Evolutionary conservation across 2,888 invertebrate species (phyloP).

Genomic region (Oscheius sp.): DNA sequence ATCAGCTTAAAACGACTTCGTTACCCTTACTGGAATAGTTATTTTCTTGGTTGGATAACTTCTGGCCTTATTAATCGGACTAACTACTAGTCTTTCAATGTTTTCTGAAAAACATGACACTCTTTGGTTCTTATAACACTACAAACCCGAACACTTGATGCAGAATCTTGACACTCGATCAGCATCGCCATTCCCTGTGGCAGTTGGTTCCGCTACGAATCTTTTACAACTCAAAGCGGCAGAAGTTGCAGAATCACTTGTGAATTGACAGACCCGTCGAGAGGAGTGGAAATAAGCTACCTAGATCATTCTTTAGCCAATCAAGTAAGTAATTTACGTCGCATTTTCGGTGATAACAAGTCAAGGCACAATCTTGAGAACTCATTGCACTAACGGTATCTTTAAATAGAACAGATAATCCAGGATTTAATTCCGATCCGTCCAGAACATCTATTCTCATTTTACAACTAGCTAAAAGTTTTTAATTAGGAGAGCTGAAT

Average conservation of each 20-base stretch:
- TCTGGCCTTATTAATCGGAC: not conserved
- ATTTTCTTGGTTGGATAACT: not conserved
- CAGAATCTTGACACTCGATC: conserved; percentile 16
- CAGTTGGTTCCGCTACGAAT: conserved; percentile 16
- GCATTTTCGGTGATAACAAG: conserved; percentile 12
- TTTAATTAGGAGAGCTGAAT: not conserved
- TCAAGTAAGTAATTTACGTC: conserved; percentile 1
- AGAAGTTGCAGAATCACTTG: not conserved
- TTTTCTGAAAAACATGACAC: not conserved
- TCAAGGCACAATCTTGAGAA: conserved; percentile 4
- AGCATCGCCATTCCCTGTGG: conserved; percentile 16
- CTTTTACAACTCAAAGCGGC: conserved; percentile 4
- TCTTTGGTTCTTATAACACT: too few species aligned
- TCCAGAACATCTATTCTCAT: conserved; percentile 10
- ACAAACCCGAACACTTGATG: conserved; percentile 7
- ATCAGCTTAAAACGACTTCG: not conserved
- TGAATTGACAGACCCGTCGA: not conserved
- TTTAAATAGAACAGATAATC: conserved; percentile 11
- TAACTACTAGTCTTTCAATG: not conserved
- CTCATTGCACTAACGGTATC: not conserved
- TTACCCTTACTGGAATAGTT: conserved; percentile 5
- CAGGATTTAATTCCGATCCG: not conserved
- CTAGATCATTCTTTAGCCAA: not conserved
- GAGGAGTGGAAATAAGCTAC: conserved; percentile 22
- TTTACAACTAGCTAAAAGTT: not conserved